A percentile compares a stretch with the other conserved stretches of the same genome.
Evolutionary conservation across 2,113 vertebrate genomes (phyloP).

Genomic region (Planiliza haematocheilus): DNA sequence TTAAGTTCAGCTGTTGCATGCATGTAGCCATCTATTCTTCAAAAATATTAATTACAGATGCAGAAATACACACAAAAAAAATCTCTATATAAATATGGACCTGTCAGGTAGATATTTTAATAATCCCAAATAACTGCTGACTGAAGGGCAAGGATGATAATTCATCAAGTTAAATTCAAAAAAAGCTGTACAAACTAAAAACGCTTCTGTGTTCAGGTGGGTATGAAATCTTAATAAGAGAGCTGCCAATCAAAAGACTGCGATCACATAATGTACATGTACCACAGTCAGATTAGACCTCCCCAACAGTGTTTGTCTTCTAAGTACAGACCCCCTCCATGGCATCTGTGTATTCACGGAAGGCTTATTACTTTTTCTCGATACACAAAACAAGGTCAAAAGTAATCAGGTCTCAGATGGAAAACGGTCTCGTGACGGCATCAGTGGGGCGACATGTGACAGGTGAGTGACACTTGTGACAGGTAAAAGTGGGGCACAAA

Average conservation of each 20-base stretch:
- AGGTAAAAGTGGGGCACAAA: conserved; percentile 20
- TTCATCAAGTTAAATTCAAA: background rate
- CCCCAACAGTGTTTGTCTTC: conserved; percentile 9
- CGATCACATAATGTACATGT: conserved; percentile 1
- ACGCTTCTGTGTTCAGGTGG: background rate
- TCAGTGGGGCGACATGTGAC: conserved; percentile 34
- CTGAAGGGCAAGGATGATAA: no score
- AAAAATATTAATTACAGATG: background rate
- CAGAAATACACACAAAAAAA: no score
- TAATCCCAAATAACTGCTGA: background rate
- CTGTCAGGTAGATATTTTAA: background rate
- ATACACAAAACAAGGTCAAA: conserved; percentile 61
- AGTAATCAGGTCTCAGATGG: conserved; percentile 51
- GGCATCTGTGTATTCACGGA: conserved; percentile 40
- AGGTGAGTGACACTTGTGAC: conserved; percentile 27
- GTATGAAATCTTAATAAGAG: background rate
- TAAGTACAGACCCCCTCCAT: conserved; percentile 7
- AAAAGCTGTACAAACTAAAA: background rate
- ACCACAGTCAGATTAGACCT: background rate
- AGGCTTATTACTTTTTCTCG: conserved; percentile 43
- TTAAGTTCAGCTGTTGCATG: background rate
- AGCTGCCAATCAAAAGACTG: conserved; percentile 3
- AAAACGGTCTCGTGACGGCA: background rate
- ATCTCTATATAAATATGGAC: background rate
- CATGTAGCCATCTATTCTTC: background rate